Evolutionary conservation across 2,113 vertebrate species (phyloP), one percentile per base, ranked within the genome.

Genomic region (Stomatorhinus ivindoensis): DNA sequence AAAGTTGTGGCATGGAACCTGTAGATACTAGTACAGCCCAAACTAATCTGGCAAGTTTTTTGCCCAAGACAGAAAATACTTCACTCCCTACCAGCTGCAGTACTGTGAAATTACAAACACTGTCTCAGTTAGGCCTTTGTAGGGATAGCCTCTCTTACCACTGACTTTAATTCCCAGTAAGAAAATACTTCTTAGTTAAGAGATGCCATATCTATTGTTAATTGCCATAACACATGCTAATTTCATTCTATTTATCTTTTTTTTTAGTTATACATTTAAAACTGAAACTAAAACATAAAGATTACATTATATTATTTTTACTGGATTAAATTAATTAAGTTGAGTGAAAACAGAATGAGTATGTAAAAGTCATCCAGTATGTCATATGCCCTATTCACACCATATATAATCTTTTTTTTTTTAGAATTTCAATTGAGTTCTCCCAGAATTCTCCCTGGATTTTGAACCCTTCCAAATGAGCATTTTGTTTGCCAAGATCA

Each of bases 401-500:
- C 50, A 87, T 87, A 31, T 50, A 87, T 55, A 87, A 87, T 87
- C 50, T 27, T 87, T 48, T 51, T 51, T 53, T 86, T 17, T 86
- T 53, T 11, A 31, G 83, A 87, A 55, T 87, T 87, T 65, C 55
- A 87, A 87, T 87, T 87, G 87, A 87, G 47, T 61, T 87, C 87
- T 65, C 39, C 46, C 87, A 65, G 39, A 87, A 61, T 87, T 44
- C 87, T 87, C 87, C 39, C 35, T 65, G 55, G 87, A 65, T 44
- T 39, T 55, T 58, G 86, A 53, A 87, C 86, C 50, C 46, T 87
- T 87, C 87, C 87, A 65, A 87, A 44, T 61, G 87, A 87, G 55
- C 51, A 46, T 65, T 87, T 87, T 87, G 86, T 87, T 87, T 87
- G 87, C 87, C 87, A 87, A 87, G 87, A 87, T 87, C 55, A 87